Evolutionary conservation across 2,797 vertebrate genomes (phyloP), one percentile per base, ranked within the genome.

Genomic region (Melanotaenia boesemani): DNA sequence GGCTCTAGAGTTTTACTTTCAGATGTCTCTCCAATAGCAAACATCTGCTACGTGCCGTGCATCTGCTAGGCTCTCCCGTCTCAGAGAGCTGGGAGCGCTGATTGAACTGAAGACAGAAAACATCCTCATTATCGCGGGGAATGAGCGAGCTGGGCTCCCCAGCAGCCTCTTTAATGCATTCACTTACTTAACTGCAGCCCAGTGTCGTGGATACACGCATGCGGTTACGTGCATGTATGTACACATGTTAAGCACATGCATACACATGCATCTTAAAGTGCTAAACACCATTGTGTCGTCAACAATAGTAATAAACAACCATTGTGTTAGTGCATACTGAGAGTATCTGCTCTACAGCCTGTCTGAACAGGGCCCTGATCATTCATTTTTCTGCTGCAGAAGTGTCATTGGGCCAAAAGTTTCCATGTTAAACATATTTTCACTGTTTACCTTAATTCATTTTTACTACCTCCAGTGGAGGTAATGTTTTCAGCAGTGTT

Each of bases 1-100:
- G 86, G 86, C 93, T 90, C 87, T 84, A 84, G 89, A 93, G 92
- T 95, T 92, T 90, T 90, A 93, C 89, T 94, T 92, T 95, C 92
- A 94, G 94, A 95, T 94, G 93, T 93, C 89, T 91, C 87, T 95
- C 94, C 94, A 95, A 94, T 68, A 86, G 92, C 90, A 93, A 93
- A 93, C 95, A 95, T 95, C 94, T 95, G 94, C 94, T 92, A 88
- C 74, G 82, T 85, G 91, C 80, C 58, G 83, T 92, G 90, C 94
- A 93, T 94, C 94, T 95, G 94, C 93, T 94, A 70, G 87, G 83
- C 82, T 82, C 79, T 77, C 68, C 61, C 63, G 65, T 87, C 89
- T 88, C 78, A 76, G 79, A 85, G 80, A 89, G 84, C 75, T 16
- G 82, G 34, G 69, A 77, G 76, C 50, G 70, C 83, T 73, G 90